Conservation (phyloP, 2,888 invertebrate species). For the Drosophila gaucha region DNA sequence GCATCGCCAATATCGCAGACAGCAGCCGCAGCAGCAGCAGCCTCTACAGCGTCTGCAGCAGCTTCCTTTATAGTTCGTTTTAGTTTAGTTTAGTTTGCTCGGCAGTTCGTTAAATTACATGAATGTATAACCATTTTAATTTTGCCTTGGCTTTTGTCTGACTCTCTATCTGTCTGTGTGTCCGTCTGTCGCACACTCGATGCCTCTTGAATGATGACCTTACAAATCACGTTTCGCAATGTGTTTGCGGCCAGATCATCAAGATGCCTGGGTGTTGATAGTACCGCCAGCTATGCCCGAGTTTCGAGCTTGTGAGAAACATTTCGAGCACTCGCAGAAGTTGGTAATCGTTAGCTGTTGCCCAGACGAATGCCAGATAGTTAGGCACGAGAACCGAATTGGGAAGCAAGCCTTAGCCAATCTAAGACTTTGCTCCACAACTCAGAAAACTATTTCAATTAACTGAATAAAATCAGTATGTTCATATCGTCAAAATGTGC, state of each 20-base stretch:
- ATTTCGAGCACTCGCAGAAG: background rate
- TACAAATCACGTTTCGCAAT: slow-evolving; percentile 83
- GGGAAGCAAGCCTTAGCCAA: no score
- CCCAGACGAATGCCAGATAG: background rate
- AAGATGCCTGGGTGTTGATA: slow-evolving; percentile 74
- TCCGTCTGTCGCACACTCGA: slow-evolving; percentile 46
- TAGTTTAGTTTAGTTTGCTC: slow-evolving; percentile 71
- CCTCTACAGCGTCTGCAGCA: slow-evolving; percentile 6
- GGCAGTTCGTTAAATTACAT: slow-evolving; percentile 80
- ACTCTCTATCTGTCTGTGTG: slow-evolving; percentile 14
- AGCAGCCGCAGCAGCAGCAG: slow-evolving; percentile 31
- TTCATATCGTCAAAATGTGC: slow-evolving; percentile 11
- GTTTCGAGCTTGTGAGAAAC: slow-evolving; percentile 49
- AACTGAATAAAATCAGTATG: background rate
- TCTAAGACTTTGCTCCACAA: background rate
- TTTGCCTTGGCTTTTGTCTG: slow-evolving; percentile 36
- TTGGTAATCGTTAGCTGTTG: background rate
- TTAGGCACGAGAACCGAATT: background rate
- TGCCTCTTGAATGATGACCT: slow-evolving; percentile 83
- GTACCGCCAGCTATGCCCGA: slow-evolving; percentile 32
- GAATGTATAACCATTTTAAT: slow-evolving; percentile 80
- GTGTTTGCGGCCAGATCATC: slow-evolving; percentile 68
- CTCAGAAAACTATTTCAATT: background rate
- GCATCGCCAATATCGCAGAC: slow-evolving; percentile 77
- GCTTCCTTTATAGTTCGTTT: slow-evolving; percentile 46